Evolutionary conservation across 1,140 invertebrate species (phyloP).

Genomic region (Ruditapes philippinarum): DNA sequence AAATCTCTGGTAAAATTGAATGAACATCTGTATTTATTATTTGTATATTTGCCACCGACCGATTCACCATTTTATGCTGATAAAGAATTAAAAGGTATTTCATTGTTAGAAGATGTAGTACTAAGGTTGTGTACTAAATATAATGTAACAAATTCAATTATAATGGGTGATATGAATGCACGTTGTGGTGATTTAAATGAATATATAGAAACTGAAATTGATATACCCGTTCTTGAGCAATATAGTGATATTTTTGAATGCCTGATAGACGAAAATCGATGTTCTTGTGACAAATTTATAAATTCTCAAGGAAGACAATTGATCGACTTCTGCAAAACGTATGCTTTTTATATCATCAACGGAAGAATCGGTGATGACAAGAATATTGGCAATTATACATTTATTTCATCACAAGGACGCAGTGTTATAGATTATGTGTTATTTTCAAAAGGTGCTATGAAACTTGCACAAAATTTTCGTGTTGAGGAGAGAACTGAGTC

Average conservation of each 20-base stretch:
- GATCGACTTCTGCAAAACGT: background rate
- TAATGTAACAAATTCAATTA: background rate
- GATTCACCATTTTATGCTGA: background rate
- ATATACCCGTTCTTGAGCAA: background rate
- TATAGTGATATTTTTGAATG: background rate
- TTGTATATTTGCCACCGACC: background rate
- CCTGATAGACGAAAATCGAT: background rate
- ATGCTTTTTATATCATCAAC: background rate
- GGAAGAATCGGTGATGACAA: constrained; percentile 9
- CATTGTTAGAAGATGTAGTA: background rate
- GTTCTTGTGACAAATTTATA: background rate
- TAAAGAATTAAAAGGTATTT: background rate
- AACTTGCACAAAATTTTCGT: background rate
- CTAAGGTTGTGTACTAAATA: background rate
- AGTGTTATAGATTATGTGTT: constrained; percentile 4
- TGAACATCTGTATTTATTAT: background rate
- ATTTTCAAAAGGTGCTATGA: background rate
- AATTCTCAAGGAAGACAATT: background rate
- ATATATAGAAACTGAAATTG: background rate
- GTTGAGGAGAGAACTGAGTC: background rate
- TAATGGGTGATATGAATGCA: background rate
- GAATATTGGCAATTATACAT: background rate
- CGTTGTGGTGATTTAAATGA: background rate
- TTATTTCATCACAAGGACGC: background rate
- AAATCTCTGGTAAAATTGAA: background rate